These are phyloP conservation scores for Scaptomyza montana DNA, from an alignment of 1,140 invertebrate genomes.

Conservation along the genomic window DNA sequence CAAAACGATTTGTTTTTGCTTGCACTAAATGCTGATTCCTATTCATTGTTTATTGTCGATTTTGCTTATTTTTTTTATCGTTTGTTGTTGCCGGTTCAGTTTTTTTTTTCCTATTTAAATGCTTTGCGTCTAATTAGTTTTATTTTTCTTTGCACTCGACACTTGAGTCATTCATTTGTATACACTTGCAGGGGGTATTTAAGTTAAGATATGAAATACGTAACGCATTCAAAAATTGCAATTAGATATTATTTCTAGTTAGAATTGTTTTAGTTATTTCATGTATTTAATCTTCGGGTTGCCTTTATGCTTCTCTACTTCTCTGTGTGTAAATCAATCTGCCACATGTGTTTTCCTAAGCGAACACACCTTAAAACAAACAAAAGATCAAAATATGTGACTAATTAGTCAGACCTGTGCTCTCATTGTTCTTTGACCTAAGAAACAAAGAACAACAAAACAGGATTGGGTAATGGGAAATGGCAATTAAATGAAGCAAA, in stretches of 20 bases:
- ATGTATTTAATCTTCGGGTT: no score
- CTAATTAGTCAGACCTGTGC: not conserved
- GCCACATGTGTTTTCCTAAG: constrained; percentile 2
- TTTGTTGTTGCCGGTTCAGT: constrained; percentile 7
- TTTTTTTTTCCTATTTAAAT: constrained; percentile 35
- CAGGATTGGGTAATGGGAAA: no score
- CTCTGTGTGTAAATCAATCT: constrained; percentile 18
- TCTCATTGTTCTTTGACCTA: not conserved
- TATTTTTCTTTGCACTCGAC: constrained; percentile 18
- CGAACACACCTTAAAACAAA: constrained; percentile 13
- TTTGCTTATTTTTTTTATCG: constrained; percentile 16
- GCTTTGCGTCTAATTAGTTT: constrained; percentile 66
- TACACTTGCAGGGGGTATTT: not conserved
- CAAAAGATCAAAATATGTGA: not conserved
- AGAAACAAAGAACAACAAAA: not conserved
- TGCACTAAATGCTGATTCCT: constrained; percentile 34
- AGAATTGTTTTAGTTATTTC: no score
- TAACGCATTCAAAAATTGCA: not conserved
- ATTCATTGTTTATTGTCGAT: constrained; percentile 32
- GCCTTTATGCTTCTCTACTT: not conserved
- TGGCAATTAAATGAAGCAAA: constrained; percentile 37
- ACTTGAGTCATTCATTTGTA: constrained; percentile 45
- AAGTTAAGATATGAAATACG: not conserved
- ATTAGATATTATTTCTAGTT: no score
- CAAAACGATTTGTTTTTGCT: constrained; percentile 19